phyloP scores from a whole-genome alignment of 2,113 vertebrate genomes.

The Procavia capensis region DNA sequence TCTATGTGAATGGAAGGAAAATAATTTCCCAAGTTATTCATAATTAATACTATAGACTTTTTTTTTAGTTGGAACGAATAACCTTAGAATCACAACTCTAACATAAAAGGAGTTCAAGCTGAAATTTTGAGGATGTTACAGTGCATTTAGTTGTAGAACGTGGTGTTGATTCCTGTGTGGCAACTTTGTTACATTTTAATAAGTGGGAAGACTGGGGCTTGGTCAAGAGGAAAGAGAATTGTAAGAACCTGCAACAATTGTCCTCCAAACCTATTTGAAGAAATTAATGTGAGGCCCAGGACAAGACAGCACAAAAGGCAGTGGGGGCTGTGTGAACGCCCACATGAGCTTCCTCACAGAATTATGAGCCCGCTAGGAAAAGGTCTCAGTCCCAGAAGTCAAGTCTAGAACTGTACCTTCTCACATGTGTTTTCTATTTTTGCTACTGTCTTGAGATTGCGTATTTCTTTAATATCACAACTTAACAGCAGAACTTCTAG shows the following conservation, averaged over 20 bases:
- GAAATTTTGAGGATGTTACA: conserved; percentile 16
- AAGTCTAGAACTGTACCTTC: background rate
- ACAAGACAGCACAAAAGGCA: background rate
- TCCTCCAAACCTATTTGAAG: conserved; percentile 28
- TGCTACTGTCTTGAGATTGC: background rate
- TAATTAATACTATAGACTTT: background rate
- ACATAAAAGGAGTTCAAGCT: conserved; percentile 33
- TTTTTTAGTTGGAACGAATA: conserved; percentile 33
- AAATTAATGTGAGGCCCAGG: background rate
- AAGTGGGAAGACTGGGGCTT: background rate
- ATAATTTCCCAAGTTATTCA: background rate
- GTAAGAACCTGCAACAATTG: background rate
- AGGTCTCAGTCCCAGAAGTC: background rate
- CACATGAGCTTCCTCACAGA: background rate
- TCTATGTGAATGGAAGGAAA: background rate
- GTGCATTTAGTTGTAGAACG: background rate
- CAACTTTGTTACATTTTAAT: background rate
- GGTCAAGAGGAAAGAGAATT: background rate
- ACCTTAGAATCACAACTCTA: conserved; percentile 4
- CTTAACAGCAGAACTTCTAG: conserved; percentile 32
- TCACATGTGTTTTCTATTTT: background rate
- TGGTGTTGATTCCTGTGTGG: background rate
- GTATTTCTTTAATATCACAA: conserved; percentile 10
- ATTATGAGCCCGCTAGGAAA: background rate
- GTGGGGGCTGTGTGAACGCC: background rate